Evolutionary conservation across 1,140 invertebrate genomes (phyloP), one percentile per base, ranked within the genome.

Genomic region (Drosophila sp.): DNA sequence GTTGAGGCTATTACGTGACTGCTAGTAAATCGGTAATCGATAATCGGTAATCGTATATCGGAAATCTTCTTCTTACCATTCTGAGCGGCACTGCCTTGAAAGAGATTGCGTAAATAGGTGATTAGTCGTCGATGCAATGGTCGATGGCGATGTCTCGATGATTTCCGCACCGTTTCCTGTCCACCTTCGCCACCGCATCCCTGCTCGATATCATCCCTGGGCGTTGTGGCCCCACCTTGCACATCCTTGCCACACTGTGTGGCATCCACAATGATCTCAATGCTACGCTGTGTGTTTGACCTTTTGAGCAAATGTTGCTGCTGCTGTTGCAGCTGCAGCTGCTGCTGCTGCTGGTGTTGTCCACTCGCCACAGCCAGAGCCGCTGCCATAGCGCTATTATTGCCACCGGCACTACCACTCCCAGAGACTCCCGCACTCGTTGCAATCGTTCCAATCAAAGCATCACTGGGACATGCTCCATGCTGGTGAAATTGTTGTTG

Each of bases 241-340:
- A 74, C 5, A n/a, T 81, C 72, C 70, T 72, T 82, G 60, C 90
- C 78, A 30, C 85, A 83, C 27, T 91, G 84, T 8, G 81, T 76
- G 33, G 90, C 90, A 63, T 91, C 90, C 69, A 91, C 90, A 47
- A 91, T 91, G 30, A 91, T 91, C 78, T 91, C 90, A 56, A 91
- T 90, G 77, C 83, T 91, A 40, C 90, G 90, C 41, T 91, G 90
- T 40, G 80, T 80, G 38, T 55, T 87, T 7, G 84, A 72, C 23
- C 80, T 90, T 67, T 80, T 70, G 35, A 90, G 66, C 44, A 50
- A 50, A 3, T 50, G 44, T 25, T 50, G 44, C 23, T 50, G 44
- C 8, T 38, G 35, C 10, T 38, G 35, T 11, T 38, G 35, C 35
- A 4, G 35, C 8, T 38, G 35, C 1, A 4, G 32, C 32, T 33